Base-by-base conservation (phyloP, 2,888 invertebrate genomes). In the Rosalia funebris region DNA sequence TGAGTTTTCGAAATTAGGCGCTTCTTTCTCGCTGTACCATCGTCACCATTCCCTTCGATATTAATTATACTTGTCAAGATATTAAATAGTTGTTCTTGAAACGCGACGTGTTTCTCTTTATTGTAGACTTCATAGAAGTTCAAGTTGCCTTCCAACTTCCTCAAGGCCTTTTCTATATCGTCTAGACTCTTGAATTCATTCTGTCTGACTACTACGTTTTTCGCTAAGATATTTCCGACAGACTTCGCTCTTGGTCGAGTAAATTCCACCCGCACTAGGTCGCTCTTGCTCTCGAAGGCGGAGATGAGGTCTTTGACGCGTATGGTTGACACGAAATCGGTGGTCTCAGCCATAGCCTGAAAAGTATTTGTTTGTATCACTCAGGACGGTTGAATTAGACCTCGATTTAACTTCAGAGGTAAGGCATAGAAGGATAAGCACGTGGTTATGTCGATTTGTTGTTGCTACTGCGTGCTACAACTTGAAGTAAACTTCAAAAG, bases 31-130 rank as follows among this genome's bases (percentile, higher is more conserved):
- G 55, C 45, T 1, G 52, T 50, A 15, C 60, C 62, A 7, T 65
- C 65, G 44, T 65, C 62, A 19, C 37, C 60, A 31, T 62, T 62
- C 10, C 60, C 58, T 17, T 68, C 68, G 12, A 72, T 65, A 25
- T 63, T 71, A 1, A 68, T 68, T 17, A 71, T 67, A 32, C 61
- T 63, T 5, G 69, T 70, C 36, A 72, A 54, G 12, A 70, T 63
- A 14, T 69, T 68, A 46, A 72, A 71, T 4, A 72, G 46, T 39
- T 71, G 64, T 42, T 71, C 70, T 62, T 71, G 71, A 41, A 71
- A 66, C 0, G 62, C 62, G 15, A 72, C 70, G 16, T 72, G 72
- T 4, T 65, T 71, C n/a, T 63, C 65, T 37, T 72, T 72, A 17
- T 71, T 65, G 41, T 72, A 72, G 4, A 63, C 53, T 45, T 66